Conservation (phyloP, 2,888 invertebrate species). For the Furcula furcula region DNA sequence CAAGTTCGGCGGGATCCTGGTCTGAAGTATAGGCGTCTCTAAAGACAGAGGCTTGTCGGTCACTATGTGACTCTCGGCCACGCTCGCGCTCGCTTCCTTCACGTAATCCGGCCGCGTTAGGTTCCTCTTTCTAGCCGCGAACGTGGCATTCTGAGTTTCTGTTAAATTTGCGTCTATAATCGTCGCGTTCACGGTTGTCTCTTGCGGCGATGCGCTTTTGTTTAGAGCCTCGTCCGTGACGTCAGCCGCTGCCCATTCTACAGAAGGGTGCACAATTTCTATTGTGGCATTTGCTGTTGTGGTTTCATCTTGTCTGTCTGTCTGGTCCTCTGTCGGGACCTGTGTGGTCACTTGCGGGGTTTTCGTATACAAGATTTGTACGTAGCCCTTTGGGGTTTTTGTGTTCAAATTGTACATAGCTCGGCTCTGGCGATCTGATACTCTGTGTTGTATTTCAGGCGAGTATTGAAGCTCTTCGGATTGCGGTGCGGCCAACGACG, state of each 20-base stretch:
- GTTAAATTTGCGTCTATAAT: constrained; percentile 42
- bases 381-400: too few relatives aligned
- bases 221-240: constrained; percentile 14
- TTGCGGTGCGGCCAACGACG: constrained; percentile 57
- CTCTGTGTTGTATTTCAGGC: constrained; percentile 43
- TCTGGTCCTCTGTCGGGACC: constrained; percentile 38
- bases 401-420: too few relatives aligned
- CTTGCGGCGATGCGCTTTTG: constrained; percentile 25
- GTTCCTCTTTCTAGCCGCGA: constrained; percentile 54
- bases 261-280: constrained; percentile 40
- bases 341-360: constrained; percentile 40
- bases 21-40: constrained; percentile 68
- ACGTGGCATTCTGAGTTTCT: constrained; percentile 55
- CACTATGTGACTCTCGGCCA: constrained; percentile 65
- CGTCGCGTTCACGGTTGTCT: constrained; percentile 31
- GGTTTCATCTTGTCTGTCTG: constrained; percentile 26
- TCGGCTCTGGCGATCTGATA: constrained; percentile 53
- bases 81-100: constrained; percentile 52
- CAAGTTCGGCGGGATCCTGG: constrained; percentile 66
- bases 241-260: constrained; percentile 57
- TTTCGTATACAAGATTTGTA: too few relatives aligned
- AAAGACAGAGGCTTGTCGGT: constrained; percentile 71
- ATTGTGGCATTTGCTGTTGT: constrained; percentile 33
- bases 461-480: constrained; percentile 55
- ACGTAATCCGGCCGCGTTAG: constrained; percentile 59